Evolutionary conservation across 1,140 invertebrate species (phyloP).

Genomic region (Pentalonia nigronervosa): DNA sequence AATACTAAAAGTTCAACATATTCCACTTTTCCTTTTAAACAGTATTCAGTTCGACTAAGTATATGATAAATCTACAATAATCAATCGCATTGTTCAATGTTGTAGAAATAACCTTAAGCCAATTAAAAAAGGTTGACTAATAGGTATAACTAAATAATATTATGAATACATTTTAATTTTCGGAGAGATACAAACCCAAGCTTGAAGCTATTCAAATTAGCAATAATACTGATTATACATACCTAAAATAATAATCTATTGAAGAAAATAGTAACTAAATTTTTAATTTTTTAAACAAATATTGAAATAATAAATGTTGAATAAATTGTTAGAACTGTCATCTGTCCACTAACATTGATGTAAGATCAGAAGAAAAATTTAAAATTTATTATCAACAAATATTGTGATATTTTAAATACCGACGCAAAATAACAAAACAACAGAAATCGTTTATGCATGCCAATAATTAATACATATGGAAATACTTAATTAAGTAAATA

Average conservation of each 20-base stretch:
- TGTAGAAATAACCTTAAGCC: background rate
- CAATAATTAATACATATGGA: background rate
- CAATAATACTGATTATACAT: background rate
- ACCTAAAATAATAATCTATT: background rate
- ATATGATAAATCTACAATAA: background rate
- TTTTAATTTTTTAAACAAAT: background rate
- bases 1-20: background rate
- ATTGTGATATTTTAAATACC: background rate
- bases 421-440: background rate
- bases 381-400: background rate
- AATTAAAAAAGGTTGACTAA: background rate
- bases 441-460: background rate
- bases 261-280: background rate
- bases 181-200: background rate
- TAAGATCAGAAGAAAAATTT: background rate
- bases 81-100: background rate
- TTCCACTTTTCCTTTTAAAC: background rate
- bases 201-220: background rate
- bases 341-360: background rate
- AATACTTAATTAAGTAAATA: conserved; percentile 11
- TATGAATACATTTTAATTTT: background rate
- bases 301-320: background rate
- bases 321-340: background rate
- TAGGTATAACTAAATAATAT: background rate
- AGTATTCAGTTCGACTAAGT: background rate